Percentiles rank a stretch among this genome's conserved stretches.
Conservation (phyloP, 23 tunicate species). For the Trididemnum nubilum region DNA sequence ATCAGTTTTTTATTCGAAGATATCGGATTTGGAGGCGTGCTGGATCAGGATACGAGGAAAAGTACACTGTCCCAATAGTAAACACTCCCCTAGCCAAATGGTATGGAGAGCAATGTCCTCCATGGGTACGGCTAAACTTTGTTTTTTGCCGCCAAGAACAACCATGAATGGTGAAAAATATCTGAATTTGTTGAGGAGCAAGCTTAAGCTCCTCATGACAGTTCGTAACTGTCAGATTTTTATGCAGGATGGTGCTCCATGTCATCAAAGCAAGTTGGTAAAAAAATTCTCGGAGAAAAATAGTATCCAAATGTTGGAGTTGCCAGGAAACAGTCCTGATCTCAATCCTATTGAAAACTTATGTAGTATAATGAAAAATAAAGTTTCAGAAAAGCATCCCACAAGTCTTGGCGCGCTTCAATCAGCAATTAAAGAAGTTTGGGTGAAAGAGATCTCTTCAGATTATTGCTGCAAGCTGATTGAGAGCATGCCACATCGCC, state of each 20-base stretch:
- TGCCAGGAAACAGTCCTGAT: slow-evolving; percentile 33
- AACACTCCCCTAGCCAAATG: slow-evolving; percentile 19
- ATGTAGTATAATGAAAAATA: not conserved
- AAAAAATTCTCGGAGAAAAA: slow-evolving; percentile 37
- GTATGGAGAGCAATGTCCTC: slow-evolving; percentile 8
- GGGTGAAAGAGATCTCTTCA: slow-evolving; percentile 20
- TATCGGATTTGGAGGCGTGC: slow-evolving; percentile 24
- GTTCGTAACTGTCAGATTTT: slow-evolving; percentile 23
- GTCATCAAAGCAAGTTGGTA: slow-evolving; percentile 36
- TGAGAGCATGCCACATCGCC: slow-evolving; percentile 28
- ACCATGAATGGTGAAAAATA: slow-evolving; percentile 32
- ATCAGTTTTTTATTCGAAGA: slow-evolving; percentile 27
- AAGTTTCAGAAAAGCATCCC: slow-evolving; percentile 34
- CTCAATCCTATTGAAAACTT: slow-evolving; percentile 36
- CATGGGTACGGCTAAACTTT: not conserved
- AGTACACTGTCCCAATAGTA: not conserved
- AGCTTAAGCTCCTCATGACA: slow-evolving; percentile 18
- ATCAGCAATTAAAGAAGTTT: slow-evolving; percentile 35
- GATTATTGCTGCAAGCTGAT: slow-evolving; percentile 18
- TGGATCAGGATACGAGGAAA: slow-evolving; percentile 31
- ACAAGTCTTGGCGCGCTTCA: slow-evolving; percentile 27
- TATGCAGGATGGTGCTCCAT: slow-evolving; percentile 31
- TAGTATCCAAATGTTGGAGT: slow-evolving; percentile 39
- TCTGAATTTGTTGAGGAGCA: slow-evolving; percentile 15
- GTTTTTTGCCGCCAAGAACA: slow-evolving; percentile 11